Evolutionary conservation across 2,113 vertebrate species (phyloP).

Genomic region (Archilochus colubris): DNA sequence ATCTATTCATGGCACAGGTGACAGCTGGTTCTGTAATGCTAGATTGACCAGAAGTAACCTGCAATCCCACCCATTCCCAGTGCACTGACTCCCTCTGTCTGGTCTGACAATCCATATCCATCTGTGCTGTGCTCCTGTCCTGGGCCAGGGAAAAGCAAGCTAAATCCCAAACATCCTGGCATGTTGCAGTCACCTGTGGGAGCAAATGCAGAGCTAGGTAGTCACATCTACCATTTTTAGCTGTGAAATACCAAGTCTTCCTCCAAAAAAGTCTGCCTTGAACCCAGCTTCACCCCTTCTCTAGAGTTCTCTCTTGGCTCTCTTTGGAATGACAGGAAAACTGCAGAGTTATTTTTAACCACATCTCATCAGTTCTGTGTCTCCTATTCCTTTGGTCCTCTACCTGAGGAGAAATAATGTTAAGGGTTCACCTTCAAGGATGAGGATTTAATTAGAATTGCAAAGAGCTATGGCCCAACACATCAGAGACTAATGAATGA

Average conservation of each 20-base stretch:
- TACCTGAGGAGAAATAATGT: background rate
- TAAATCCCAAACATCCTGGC: rapidly evolving
- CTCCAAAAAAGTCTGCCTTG: background rate
- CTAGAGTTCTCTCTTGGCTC: background rate
- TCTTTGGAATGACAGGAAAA: background rate
- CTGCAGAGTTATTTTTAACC: conserved; percentile 35
- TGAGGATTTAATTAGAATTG: conserved; percentile 32
- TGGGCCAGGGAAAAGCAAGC: rapidly evolving
- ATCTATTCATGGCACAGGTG: rapidly evolving
- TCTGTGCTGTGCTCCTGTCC: background rate
- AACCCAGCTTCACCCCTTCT: background rate
- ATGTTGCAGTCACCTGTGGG: rapidly evolving
- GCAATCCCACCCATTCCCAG: background rate
- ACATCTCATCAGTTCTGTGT: background rate
- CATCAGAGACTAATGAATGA: conserved; percentile 12
- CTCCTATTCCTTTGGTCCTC: background rate
- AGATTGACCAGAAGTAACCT: background rate
- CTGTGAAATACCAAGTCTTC: background rate
- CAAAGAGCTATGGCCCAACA: conserved; percentile 23
- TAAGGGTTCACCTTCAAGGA: conserved; percentile 59
- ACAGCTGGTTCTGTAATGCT: background rate
- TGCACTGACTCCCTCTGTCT: background rate
- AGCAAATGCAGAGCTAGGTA: background rate
- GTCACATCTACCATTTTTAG: background rate
- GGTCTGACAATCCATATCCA: background rate